Base-by-base conservation (phyloP, 2,113 vertebrate species). In the Oceanodroma tethys region DNA sequence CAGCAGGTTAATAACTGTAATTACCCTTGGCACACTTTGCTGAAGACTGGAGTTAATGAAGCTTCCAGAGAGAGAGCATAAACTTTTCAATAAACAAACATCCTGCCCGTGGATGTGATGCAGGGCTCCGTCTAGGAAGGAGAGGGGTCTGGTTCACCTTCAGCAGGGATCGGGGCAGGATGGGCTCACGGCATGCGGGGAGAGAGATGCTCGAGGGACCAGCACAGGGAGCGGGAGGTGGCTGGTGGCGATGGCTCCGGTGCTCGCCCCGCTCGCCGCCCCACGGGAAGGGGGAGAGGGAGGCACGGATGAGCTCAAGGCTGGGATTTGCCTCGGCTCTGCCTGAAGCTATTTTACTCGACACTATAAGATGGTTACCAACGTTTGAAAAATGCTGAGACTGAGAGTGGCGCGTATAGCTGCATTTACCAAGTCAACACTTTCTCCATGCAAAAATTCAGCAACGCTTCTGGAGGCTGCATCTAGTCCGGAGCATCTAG, bases 341-440 rank as follows among this genome's bases (percentile, higher is more conserved):
- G 48, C 84, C 60, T 4, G 3, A 4, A 18, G 67, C n/a, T n/a
- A 2, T 9, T 71, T 17, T 55, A 5, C 71, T 13, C n/a, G 4
- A 0, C 9, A 0, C 32, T 5, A 0, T 8, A 2, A 21, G 9
- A 10, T 5, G n/a, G 13, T 13, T 42, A n/a, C 50, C 48, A 29
- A 36, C 12, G 0, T 5, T 1, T 16, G 34, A 17, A 13, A 66
- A 7, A 29, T 1, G 66, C 83, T 13, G 56, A 13, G 22, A 2
- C 18, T 8, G 2, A 8, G 8, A 10, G n/a, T 0, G 6, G 16
- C 5, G 52, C 8, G 1, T 10, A 0, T 5, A 48, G 70, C 75
- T 82, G 82, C 25, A 0, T 47, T 62, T 82, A 23, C 84, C 67
- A 15, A 1, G 15, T 9, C 58, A 15, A 15, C 8, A 0, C 11